Conservation (phyloP, 2,797 vertebrate genomes). For the Atherinosoma microstoma region DNA sequence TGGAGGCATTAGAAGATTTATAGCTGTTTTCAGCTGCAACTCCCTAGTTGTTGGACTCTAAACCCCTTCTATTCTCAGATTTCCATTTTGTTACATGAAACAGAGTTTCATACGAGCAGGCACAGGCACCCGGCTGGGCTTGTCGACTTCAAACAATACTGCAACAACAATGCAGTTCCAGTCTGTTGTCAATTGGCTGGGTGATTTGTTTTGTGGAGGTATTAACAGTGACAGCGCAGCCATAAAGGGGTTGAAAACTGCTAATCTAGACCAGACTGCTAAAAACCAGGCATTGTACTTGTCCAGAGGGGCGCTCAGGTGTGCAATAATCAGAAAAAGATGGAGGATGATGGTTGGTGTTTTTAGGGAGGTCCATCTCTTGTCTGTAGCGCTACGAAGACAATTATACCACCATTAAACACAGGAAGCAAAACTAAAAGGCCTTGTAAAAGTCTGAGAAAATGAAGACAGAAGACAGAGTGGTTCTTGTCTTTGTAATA, state of each 20-base stretch:
- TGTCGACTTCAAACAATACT: constrained; percentile 46
- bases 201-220: constrained; percentile 61
- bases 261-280: constrained; percentile 61
- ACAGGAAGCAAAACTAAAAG: constrained; percentile 65
- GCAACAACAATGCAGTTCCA: constrained; percentile 41
- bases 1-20: constrained; percentile 47
- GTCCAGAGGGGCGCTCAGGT: constrained; percentile 70
- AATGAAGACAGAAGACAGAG: constrained; percentile 30
- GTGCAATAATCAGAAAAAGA: constrained; percentile 75
- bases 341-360: constrained; percentile 54
- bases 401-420: constrained; percentile 71
- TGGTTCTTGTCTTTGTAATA: constrained; percentile 37
- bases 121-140: constrained; percentile 21
- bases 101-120: constrained; percentile 1
- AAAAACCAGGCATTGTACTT: constrained; percentile 26
- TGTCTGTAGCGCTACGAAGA: constrained; percentile 52
- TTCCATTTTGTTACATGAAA: constrained; percentile 22
- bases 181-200: constrained; percentile 56
- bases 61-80: constrained; percentile 15
- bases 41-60: constrained; percentile 33
- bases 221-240: constrained; percentile 50
- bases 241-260: constrained; percentile 45
- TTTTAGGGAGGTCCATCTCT: constrained; percentile 56
- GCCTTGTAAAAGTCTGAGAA: constrained; percentile 59
- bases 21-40: constrained; percentile 26